phyloP scores from a whole-genome alignment of 2,797 vertebrate genomes.

The Serranus cabrilla region DNA sequence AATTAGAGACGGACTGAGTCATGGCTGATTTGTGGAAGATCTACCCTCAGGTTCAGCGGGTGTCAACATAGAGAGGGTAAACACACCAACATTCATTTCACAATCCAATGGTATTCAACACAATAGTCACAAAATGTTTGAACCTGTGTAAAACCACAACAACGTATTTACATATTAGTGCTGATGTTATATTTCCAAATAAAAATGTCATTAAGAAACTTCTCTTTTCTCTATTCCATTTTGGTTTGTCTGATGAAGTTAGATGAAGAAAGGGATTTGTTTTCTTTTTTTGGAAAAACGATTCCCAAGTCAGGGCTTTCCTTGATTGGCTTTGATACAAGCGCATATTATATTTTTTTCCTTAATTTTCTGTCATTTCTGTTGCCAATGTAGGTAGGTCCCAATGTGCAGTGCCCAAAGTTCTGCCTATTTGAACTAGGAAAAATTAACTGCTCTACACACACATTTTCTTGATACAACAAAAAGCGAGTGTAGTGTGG shows the following conservation, averaged over 20 bases:
- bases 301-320: too few relatives aligned
- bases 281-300: too few relatives aligned
- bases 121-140: background rate
- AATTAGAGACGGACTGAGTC: constrained; percentile 10
- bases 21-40: constrained; percentile 1
- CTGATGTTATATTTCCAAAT: constrained; percentile 7
- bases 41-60: background rate
- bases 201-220: background rate
- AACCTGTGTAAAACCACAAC: background rate
- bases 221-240: background rate
- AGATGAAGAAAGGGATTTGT: too few relatives aligned
- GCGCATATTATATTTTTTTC: too few relatives aligned
- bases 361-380: too few relatives aligned
- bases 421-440: too few relatives aligned
- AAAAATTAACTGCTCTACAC: too few relatives aligned
- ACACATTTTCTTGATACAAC: too few relatives aligned
- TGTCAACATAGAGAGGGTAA: background rate
- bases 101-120: background rate
- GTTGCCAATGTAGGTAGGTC: too few relatives aligned
- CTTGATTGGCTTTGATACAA: too few relatives aligned
- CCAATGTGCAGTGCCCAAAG: too few relatives aligned
- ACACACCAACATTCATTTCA: background rate
- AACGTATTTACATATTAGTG: background rate
- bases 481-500: too few relatives aligned
- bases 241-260: background rate